Percentiles rank a stretch among this genome's conserved stretches.
Conservation (phyloP, 2,797 vertebrate species). For the Lacerta bilineata region DNA sequence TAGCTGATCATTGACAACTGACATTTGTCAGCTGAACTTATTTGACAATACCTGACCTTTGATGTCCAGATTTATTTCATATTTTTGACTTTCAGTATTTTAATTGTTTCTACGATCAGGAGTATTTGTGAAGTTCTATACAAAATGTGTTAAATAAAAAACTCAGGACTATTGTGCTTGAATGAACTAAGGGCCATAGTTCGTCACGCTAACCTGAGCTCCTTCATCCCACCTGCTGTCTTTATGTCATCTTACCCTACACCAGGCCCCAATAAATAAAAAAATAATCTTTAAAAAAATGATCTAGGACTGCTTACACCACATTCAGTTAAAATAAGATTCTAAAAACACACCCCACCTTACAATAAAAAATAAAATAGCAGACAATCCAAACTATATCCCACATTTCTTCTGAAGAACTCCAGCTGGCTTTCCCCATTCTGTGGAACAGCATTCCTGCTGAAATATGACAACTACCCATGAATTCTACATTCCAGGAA, state of each 20-base stretch:
- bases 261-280: neutral
- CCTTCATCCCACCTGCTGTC: too few relatives aligned
- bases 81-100: neutral
- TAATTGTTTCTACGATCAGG: neutral
- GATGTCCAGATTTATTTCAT: neutral
- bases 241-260: neutral
- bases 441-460: too few relatives aligned
- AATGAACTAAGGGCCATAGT: too few relatives aligned
- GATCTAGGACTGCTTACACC: neutral
- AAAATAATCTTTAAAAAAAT: neutral
- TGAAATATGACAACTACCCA: too few relatives aligned
- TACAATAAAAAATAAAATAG: neutral
- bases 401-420: neutral
- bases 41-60: neutral
- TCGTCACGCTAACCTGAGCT: too few relatives aligned
- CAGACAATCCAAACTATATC: neutral
- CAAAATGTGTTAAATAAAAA: neutral
- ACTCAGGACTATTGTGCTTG: neutral
- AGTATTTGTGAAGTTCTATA: neutral
- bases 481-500: too few relatives aligned
- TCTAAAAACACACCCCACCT: neutral
- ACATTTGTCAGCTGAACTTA: constrained; percentile 2
- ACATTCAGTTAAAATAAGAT: neutral
- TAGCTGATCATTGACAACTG: neutral
- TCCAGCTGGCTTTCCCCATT: too few relatives aligned